Evolutionary conservation across 2,113 vertebrate genomes (phyloP), one percentile per base, ranked within the genome.

Genomic region (Dasyprocta punctata): DNA sequence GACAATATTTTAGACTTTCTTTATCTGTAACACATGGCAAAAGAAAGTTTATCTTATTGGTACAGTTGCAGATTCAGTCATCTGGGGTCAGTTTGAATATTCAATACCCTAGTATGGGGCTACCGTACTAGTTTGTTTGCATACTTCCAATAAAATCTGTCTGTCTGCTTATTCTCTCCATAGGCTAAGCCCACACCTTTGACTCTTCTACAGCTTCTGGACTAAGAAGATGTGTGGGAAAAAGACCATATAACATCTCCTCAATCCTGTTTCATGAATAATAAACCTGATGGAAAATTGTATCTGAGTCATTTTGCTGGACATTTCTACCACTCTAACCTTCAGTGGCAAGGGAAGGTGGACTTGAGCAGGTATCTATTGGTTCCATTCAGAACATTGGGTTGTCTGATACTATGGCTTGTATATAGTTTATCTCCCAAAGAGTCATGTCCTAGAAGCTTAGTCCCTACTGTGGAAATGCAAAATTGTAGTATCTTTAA

Each of bases 181-280:
- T 28, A 0, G 0, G 17, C 30, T 26, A 28, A 87, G 33, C 1
- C 7, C 11, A 7, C n/a, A 12, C n/a, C 33, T 5, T 0, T 75
- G 41, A 41, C 26, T 63, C 11, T 56, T n/a, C 38, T 60, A 5
- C 47, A 90, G 4, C 12, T 88, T 94, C 85, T 52, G 26, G 8
- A 73, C 52, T 89, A 73, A 91, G 75, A 65, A 86, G 75, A 33
- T 19, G 0, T 36, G 5, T 61, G 7, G 77, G 12, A 33, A 75
- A 86, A 38, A 49, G 36, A 44, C 19, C 52, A 47, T 14, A 44
- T 0, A 22, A 13, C 12, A 41, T 54, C 61, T 14, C 1, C 7
- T 47, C 22, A 3, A 20, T 63, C 24, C 36, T 56, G 14, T 86
- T 58, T 86, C 7, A 58, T 67, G 28, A n/a, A 0, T 94, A 14